Evolutionary conservation across 2,113 vertebrate genomes (phyloP).

Genomic region (Uria lomvia): DNA sequence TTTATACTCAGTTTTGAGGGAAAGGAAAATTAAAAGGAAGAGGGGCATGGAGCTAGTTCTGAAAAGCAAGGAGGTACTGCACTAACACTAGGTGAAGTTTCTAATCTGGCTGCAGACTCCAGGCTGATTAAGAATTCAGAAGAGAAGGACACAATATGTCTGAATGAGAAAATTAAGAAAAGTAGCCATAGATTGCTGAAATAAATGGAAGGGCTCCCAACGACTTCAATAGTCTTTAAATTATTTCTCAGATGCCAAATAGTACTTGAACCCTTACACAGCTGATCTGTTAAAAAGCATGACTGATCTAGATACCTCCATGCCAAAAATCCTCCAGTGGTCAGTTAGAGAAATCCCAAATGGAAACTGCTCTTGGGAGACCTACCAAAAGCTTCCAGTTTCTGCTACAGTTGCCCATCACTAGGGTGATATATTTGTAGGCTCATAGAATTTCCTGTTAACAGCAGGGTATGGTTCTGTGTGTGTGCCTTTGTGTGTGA

Average conservation of each 20-base stretch:
- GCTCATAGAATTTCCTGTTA: not conserved
- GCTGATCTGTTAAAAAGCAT: not conserved
- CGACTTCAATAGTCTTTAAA: not conserved
- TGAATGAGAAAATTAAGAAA: not conserved
- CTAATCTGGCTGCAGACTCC: not conserved
- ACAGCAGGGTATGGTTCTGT: not conserved
- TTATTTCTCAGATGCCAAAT: not conserved
- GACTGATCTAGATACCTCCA: not conserved
- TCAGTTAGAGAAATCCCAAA: not conserved
- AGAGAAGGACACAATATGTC: not conserved
- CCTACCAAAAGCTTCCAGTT: not conserved
- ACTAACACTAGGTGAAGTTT: not conserved
- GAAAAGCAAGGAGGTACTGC: not conserved
- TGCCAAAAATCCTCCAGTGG: not conserved
- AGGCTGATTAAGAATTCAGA: not conserved
- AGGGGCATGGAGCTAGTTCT: not conserved
- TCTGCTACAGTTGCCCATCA: not conserved
- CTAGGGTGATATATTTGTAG: not conserved
- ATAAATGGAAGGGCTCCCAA: not conserved
- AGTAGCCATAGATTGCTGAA: not conserved
- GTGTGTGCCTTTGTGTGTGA: not conserved
- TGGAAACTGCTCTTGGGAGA: not conserved
- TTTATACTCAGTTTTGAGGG: not conserved
- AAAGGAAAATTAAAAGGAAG: not conserved
- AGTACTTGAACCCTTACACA: not conserved